Evolutionary conservation across 2,888 invertebrate genomes (phyloP), one percentile per base, ranked within the genome.

Genomic region (Thecocarcelia acutangulata): DNA sequence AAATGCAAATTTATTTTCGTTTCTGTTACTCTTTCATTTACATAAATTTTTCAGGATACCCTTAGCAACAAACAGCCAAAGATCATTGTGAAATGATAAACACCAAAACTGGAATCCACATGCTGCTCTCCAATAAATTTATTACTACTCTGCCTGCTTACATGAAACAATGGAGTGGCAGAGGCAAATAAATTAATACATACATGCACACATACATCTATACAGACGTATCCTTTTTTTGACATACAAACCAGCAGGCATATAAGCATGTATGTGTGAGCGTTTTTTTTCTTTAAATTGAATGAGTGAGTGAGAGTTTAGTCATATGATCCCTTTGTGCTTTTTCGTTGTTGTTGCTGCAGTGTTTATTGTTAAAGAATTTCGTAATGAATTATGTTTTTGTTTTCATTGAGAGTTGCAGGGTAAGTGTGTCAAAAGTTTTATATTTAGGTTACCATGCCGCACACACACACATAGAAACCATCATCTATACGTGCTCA

Each of bases 401-500:
- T 54, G 24, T 68, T 66, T 52, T 58, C 59, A 66, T 76, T 74
- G 42, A 69, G 68, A 17, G 17, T 19, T 56, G 42, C 40, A 28
- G 46, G 46, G 58, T 72, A 76, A 72, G 59, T 76, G 59, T 80
- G 75, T 72, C 72, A 76, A 40, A 68, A 68, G 56, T 72, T 80
- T 80, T 80, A 63, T 80, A 33, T 33, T 9, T 33, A 80, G 80
- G 80, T 80, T 80, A 80, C 68, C 80, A 80, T 80, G 80, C 80
- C 80, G 59, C 52, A 61, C 58, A 21, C 40, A 52, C 37, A 21
- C 40, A 52, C 37, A 21, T 21, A 21, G 3, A 52, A 40, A 40
- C 6, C n/a, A 21, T 13, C 1, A 11, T 15, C 21, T 13, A 13
- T 15, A 17, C 1, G 40, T 37, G 33, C 15, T 3, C 33, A 33